phyloP scores from a whole-genome alignment of 2,797 vertebrate species.

The Zonotrichia albicollis region DNA sequence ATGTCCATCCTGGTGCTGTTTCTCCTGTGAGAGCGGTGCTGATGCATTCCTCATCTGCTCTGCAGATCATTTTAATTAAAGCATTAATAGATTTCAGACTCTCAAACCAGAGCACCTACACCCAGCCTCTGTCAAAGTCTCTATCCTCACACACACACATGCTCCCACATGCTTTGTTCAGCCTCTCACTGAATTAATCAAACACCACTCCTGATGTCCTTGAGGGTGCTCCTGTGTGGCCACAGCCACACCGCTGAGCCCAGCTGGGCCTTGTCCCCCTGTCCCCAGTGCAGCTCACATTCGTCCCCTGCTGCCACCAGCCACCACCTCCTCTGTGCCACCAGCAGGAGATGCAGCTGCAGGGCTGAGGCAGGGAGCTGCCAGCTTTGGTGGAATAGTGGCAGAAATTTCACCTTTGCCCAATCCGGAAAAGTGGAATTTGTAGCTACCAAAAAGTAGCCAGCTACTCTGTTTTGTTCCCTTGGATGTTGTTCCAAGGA shows the following conservation, averaged over 20 bases:
- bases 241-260: neutral
- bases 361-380: neutral
- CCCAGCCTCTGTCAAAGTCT: neutral
- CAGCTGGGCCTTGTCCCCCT: neutral
- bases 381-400: neutral
- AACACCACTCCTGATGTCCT: neutral
- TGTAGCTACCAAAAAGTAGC: neutral
- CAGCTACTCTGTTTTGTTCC: neutral
- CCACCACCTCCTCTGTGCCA: neutral
- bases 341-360: neutral
- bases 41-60: neutral
- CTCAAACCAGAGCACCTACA: neutral
- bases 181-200: neutral
- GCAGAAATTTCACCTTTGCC: neutral
- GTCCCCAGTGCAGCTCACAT: neutral
- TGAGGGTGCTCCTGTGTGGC: neutral
- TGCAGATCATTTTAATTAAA: neutral
- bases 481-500: neutral
- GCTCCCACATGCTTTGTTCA: neutral
- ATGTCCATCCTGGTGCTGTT: neutral
- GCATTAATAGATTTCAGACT: neutral
- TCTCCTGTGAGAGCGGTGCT: neutral
- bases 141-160: neutral
- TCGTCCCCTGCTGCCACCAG: neutral
- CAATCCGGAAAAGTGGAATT: neutral